Conservation (phyloP, 2,797 vertebrate species). For the Mormyrops attenuatus region DNA sequence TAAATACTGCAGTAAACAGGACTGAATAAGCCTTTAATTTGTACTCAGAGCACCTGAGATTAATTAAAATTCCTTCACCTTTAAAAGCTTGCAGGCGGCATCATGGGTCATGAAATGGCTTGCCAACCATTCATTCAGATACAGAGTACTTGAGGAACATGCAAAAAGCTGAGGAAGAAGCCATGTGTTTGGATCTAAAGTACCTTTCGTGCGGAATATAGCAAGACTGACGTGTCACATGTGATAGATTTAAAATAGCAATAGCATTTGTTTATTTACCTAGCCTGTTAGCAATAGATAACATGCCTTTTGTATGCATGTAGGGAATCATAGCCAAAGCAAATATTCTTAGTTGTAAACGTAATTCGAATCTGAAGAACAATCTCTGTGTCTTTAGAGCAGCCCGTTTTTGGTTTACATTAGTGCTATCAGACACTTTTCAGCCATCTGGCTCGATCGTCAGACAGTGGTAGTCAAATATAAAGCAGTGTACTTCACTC, state of each 20-base stretch:
- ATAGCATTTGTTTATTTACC: neutral
- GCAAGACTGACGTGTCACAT: neutral
- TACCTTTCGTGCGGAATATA: neutral
- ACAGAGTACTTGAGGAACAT: neutral
- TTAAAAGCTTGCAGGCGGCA: neutral
- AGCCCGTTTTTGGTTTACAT: neutral
- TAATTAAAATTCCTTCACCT: neutral
- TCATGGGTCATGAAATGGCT: neutral
- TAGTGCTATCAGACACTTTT: constrained; percentile 4
- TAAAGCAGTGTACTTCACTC: constrained; percentile 7
- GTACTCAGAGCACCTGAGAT: neutral
- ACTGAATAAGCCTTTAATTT: constrained; percentile 1
- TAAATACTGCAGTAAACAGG: neutral
- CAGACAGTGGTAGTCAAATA: constrained; percentile 18
- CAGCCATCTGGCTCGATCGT: constrained; percentile 2
- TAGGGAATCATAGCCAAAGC: neutral
- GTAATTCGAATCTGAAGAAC: neutral
- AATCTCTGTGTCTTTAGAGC: neutral
- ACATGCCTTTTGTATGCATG: neutral
- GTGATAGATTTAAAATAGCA: neutral
- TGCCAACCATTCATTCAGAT: neutral
- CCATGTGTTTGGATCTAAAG: neutral
- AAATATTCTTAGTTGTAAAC: neutral
- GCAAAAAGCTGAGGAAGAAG: neutral
- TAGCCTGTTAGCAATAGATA: neutral